These are phyloP conservation scores for Alfaro cultratus DNA, from an alignment of 2,797 vertebrate genomes.

Conservation along the genomic window DNA sequence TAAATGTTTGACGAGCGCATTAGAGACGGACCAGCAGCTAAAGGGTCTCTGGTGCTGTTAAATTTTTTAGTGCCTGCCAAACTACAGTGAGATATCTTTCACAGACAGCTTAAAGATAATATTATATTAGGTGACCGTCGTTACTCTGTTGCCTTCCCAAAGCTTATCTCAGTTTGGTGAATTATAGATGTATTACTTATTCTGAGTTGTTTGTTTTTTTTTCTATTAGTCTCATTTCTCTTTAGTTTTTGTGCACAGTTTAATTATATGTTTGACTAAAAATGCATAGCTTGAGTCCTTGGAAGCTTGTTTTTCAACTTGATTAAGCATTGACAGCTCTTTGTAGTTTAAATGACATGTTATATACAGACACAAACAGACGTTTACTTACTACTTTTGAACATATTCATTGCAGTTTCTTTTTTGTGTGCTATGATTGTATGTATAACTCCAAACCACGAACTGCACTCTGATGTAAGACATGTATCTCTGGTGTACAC, in stretches of 20 bases:
- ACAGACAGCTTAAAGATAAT: not conserved
- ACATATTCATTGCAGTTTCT: not conserved
- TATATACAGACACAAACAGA: not conserved
- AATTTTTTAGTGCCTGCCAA: not conserved
- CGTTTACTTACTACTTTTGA: not conserved
- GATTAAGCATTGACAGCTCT: not conserved
- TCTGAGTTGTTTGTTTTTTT: not conserved
- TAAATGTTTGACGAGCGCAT: conserved; percentile 2
- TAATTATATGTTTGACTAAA: not conserved
- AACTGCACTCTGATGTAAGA: not conserved
- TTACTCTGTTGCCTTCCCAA: not conserved
- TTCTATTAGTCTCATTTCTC: not conserved
- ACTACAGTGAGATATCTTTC: not conserved
- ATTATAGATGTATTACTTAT: not conserved
- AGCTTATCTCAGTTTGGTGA: not conserved
- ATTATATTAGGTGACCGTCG: not conserved
- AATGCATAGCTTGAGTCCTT: not conserved
- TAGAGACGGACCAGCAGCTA: not conserved
- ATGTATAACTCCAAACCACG: not conserved
- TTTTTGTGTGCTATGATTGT: not conserved
- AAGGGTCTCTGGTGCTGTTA: not conserved
- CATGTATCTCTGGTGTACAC: not conserved
- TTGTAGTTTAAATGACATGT: not conserved
- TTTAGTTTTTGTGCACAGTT: not conserved
- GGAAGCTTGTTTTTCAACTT: not conserved